phyloP scores from a whole-genome alignment of 1,140 invertebrate genomes.

The Mylabris phalerata region DNA sequence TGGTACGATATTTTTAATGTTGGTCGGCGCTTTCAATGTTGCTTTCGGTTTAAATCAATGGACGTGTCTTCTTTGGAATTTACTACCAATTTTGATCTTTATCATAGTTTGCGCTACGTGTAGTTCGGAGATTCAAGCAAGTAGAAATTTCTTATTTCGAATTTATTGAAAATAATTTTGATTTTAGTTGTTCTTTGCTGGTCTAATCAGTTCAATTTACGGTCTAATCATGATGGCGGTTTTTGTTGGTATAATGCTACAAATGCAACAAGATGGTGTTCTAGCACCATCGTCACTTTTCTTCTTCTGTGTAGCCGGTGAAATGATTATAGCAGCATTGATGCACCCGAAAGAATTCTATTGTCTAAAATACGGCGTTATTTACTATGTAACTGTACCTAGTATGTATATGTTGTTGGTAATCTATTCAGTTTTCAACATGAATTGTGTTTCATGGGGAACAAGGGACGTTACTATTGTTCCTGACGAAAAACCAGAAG shows the following conservation, averaged over 20 bases:
- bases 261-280: constrained; percentile 72
- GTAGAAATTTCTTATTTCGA: neutral
- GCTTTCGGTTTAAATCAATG: constrained; percentile 73
- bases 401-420: constrained; percentile 91
- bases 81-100: constrained; percentile 67
- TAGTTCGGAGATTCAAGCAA: constrained; percentile 66
- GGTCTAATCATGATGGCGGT: constrained; percentile 91
- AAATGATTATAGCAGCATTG: constrained; percentile 62
- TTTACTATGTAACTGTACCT: constrained; percentile 89
- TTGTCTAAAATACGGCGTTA: constrained; percentile 68
- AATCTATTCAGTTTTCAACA: constrained; percentile 84
- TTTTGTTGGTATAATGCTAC: constrained; percentile 75
- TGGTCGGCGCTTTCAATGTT: constrained; percentile 80
- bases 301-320: constrained; percentile 55
- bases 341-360: constrained; percentile 79
- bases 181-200: constrained; percentile 62
- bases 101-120: constrained; percentile 66
- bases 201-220: constrained; percentile 70
- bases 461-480: constrained; percentile 63
- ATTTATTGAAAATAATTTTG: neutral
- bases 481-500: constrained; percentile 36
- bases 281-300: constrained; percentile 74
- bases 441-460: constrained; percentile 88
- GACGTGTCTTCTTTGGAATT: constrained; percentile 71
- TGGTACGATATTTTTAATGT: constrained; percentile 84